Evolutionary conservation across 2,888 invertebrate genomes (phyloP).

Genomic region (Acanthosepion pharaonis): DNA sequence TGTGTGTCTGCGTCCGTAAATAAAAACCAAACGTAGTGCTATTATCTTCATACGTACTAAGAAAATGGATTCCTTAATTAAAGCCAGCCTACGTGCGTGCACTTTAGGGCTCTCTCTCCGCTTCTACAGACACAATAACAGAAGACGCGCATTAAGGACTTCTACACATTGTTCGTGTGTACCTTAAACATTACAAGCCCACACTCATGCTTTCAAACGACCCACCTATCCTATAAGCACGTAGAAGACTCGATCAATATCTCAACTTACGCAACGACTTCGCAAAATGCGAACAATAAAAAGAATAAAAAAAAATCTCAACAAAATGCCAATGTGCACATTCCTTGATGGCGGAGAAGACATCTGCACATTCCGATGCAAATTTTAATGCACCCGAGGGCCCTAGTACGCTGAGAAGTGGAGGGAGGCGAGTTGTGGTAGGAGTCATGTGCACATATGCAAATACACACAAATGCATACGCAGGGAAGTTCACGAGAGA

Average conservation of each 20-base stretch:
- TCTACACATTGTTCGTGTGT: not conserved
- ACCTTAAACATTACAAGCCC: not conserved
- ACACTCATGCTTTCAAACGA: not conserved
- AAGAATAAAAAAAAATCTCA: not conserved
- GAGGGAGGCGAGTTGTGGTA: not conserved
- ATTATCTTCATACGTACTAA: not conserved
- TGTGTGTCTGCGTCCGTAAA: not conserved
- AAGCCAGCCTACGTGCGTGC: not conserved
- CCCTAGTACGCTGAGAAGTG: not conserved
- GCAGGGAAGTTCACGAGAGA: too few relatives aligned
- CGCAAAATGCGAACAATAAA: not conserved
- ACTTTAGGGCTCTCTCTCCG: not conserved
- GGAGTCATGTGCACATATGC: not conserved
- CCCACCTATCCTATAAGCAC: not conserved
- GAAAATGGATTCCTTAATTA: not conserved
- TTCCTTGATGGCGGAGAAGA: not conserved
- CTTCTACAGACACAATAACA: not conserved
- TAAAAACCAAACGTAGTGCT: not conserved
- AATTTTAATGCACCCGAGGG: slow-evolving; percentile 20
- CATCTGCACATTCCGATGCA: slow-evolving; percentile 6
- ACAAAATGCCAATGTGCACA: not conserved
- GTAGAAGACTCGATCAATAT: not conserved
- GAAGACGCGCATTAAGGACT: not conserved
- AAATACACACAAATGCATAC: not conserved
- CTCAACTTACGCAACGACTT: not conserved